Evolutionary conservation across 2,888 invertebrate species (phyloP), one percentile per base, ranked within the genome.

Genomic region (Eupithecia vulgata): DNA sequence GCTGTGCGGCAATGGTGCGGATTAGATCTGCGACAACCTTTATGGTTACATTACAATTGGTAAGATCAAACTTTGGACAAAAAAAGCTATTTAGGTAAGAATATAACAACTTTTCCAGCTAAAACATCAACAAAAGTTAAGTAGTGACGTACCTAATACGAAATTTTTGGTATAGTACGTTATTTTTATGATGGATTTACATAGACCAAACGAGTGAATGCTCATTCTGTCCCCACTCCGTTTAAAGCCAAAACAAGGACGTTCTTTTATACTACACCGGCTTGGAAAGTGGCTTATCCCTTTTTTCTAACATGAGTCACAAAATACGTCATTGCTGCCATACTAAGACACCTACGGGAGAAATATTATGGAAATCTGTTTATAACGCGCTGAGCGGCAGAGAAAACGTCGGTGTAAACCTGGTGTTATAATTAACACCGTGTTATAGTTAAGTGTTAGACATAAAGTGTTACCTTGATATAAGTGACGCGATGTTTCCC

Each of bases 401-500:
- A 40, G 13, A 40, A 40, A 12, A 35, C 3, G 35, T 35, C 5
- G 8, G 35, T 40, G 40, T 40, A 40, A 40, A 12, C 13, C n/a
- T n/a, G n/a, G n/a, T n/a, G n/a, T n/a, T n/a, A n/a, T n/a, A n/a
- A n/a, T n/a, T n/a, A n/a, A n/a, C n/a, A n/a, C n/a, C n/a, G n/a
- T n/a, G n/a, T n/a, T n/a, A n/a, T n/a, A n/a, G n/a, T n/a, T n/a
- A 13, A 1, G 40, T 40, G 13, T 40, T 42, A 42, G 42, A 45
- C 17, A 45, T 17, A 5, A 7, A 17, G 48, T 3, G 48, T 30
- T 77, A 91, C 93, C 90, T 91, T 83, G 81, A 91, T 87, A 74
- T 89, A 90, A 6, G 90, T 81, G 67, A 91, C 87, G 59, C 89
- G 8, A n/a, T 79, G 0, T 91, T 90, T 21, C 77, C 68, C 79